Conservation (phyloP, 2,113 vertebrate species). For the Sylvietta virens region DNA sequence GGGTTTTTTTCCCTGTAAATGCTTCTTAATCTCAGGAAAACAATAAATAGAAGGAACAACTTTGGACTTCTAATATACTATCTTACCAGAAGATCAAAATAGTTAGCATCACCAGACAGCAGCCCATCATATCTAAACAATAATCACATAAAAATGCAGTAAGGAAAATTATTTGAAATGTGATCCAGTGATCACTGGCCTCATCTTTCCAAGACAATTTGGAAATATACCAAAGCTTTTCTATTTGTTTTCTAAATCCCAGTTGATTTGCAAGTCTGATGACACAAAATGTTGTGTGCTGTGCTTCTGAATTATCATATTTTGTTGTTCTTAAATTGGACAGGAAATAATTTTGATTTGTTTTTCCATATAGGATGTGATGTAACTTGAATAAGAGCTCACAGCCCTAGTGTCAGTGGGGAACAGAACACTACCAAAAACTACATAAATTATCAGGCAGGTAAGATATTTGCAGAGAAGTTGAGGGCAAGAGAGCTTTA, state of each 20-base stretch:
- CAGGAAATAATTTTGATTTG: neutral
- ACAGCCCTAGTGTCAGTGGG: accelerated
- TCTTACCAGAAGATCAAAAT: neutral
- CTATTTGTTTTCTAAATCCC: neutral
- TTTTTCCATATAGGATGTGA: neutral
- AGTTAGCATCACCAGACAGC: neutral
- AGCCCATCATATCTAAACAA: neutral
- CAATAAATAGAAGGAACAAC: neutral
- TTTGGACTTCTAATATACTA: neutral
- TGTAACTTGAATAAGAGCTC: neutral
- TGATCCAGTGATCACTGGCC: neutral
- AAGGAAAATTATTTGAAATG: neutral
- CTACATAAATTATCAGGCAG: neutral
- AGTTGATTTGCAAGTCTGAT: neutral
- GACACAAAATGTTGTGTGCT: neutral
- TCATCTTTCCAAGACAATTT: neutral
- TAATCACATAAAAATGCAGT: neutral
- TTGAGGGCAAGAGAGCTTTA: neutral
- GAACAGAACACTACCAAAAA: neutral
- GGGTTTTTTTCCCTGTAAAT: neutral
- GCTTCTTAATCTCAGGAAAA: neutral
- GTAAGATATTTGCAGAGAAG: neutral
- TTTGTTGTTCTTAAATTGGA: neutral
- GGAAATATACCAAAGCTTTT: neutral
- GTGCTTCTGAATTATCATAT: neutral